Conservation (phyloP, 1,140 invertebrate genomes). For the Hylyphantes graminicola region DNA sequence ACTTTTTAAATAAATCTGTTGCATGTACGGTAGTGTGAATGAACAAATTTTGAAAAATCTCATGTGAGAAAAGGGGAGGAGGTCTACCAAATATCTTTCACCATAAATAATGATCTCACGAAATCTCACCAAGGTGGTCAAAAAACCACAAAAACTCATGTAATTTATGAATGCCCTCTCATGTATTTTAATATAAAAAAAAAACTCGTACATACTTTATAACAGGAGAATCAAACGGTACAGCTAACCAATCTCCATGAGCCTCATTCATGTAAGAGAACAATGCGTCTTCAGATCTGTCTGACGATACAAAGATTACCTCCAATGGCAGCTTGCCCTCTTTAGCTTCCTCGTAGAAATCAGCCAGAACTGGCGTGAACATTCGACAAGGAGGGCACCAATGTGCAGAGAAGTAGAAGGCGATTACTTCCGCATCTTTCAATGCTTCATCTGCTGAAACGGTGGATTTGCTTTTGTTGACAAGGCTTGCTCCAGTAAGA, state of each 20-base stretch:
- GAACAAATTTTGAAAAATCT: no score
- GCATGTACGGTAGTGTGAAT: no score
- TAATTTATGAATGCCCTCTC: no score
- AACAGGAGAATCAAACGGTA: slow-evolving; percentile 63
- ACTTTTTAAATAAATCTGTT: no score
- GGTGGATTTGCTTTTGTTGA: slow-evolving; percentile 38
- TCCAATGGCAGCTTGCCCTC: slow-evolving; percentile 63
- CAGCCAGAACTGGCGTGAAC: slow-evolving; percentile 70
- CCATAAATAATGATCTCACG: no score
- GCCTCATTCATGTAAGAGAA: slow-evolving; percentile 66
- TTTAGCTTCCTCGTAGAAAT: slow-evolving; percentile 64
- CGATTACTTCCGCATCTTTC: slow-evolving; percentile 64
- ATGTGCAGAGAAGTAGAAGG: slow-evolving; percentile 72
- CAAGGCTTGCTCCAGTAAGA: slow-evolving; percentile 28
- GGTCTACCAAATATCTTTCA: no score
- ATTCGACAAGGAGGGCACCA: slow-evolving; percentile 72
- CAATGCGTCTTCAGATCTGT: slow-evolving; percentile 65
- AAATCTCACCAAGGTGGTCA: no score
- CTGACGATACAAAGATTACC: slow-evolving; percentile 68
- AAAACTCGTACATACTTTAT: slow-evolving; percentile 61
- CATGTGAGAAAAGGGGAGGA: no score
- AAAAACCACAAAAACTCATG: no score
- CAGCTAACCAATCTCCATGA: slow-evolving; percentile 67
- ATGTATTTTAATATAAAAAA: background rate
- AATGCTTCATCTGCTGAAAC: slow-evolving; percentile 57